Percentiles rank a stretch among this genome's conserved stretches.
Conservation (phyloP, 2,888 invertebrate species). For the Drosophila ustulata region DNA sequence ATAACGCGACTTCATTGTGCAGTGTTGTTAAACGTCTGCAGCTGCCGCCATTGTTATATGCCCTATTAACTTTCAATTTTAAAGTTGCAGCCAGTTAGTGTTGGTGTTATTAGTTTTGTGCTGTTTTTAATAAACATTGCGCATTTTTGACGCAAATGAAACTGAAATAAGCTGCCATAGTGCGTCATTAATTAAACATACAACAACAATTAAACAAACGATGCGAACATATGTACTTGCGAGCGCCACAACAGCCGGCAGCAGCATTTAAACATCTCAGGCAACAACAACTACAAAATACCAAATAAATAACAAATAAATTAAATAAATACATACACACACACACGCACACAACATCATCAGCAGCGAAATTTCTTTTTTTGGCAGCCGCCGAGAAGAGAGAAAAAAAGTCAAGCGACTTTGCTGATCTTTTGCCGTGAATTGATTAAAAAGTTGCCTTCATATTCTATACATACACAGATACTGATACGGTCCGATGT, state of each 20-base stretch:
- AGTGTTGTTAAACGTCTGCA: slow-evolving; percentile 25
- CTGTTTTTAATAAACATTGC: slow-evolving; percentile 18
- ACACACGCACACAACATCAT: slow-evolving; percentile 16
- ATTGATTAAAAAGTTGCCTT: slow-evolving; percentile 76
- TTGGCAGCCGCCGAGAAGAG: slow-evolving; percentile 54
- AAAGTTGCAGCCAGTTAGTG: not conserved
- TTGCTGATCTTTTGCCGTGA: slow-evolving; percentile 62
- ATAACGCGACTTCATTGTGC: not conserved
- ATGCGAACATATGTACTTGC: slow-evolving; percentile 39
- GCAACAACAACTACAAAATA: slow-evolving; percentile 43
- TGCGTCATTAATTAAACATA: slow-evolving; percentile 71
- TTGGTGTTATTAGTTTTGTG: slow-evolving; percentile 3
- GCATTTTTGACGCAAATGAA: slow-evolving; percentile 56
- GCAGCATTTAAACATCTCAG: slow-evolving; percentile 44
- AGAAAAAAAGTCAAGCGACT: slow-evolving; percentile 57
- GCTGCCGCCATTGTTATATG: slow-evolving; percentile 8
- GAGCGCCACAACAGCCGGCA: slow-evolving; percentile 29
- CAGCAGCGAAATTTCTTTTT: slow-evolving; percentile 50
- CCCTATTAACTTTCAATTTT: not conserved
- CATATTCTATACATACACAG: slow-evolving; percentile 48
- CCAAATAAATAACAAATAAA: slow-evolving; percentile 78
- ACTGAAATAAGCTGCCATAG: slow-evolving; percentile 48
- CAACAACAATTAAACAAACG: slow-evolving; percentile 39
- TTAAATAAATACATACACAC: slow-evolving; percentile 67
- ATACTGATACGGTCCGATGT: slow-evolving; percentile 16